Percentiles rank a stretch among this genome's conserved stretches.
These are phyloP conservation scores for Anthoscopus minutus DNA, from an alignment of 2,113 vertebrate genomes.

Conservation along the genomic window DNA sequence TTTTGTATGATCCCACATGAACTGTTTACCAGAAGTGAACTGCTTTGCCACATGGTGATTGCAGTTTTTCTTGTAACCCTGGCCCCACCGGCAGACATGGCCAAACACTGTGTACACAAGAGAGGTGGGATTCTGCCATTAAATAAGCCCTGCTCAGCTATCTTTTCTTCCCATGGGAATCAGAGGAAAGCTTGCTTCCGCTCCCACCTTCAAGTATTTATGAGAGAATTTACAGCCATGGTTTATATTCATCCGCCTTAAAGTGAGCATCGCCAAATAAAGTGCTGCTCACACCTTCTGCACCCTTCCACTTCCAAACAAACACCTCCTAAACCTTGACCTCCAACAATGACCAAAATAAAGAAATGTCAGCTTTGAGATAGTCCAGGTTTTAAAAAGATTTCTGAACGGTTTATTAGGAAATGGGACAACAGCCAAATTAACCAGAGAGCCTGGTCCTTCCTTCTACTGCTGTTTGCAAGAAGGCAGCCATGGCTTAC, in stretches of 20 bases:
- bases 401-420: neutral
- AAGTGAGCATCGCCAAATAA: neutral
- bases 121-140: neutral
- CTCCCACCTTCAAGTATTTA: neutral
- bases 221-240: neutral
- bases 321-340: neutral
- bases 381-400: neutral
- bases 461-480: neutral
- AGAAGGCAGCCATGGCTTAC: rapidly evolving
- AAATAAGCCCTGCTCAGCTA: neutral
- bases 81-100: rapidly evolving
- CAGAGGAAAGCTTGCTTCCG: rapidly evolving
- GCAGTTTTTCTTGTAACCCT: neutral
- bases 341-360: neutral
- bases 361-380: neutral
- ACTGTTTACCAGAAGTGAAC: neutral
- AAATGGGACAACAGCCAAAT: neutral
- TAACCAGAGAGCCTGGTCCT: neutral
- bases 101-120: neutral
- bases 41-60: rapidly evolving
- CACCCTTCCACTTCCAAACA: rapidly evolving
- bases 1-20: neutral
- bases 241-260: rapidly evolving
- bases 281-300: neutral
- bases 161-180: neutral